Evolutionary conservation across 2,113 vertebrate genomes (phyloP).

Genomic region (Marmota monax): DNA sequence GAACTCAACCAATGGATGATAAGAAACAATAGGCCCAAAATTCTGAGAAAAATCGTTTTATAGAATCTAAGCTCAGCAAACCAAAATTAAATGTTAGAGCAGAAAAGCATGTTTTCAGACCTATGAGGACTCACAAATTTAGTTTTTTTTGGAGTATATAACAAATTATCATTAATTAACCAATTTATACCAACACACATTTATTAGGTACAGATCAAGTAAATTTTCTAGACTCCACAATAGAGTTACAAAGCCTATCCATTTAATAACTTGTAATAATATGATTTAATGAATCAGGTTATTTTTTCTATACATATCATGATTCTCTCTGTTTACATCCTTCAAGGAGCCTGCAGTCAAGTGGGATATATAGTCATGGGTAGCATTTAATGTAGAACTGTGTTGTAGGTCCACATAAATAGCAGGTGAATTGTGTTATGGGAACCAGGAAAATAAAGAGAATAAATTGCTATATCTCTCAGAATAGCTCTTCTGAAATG

Average conservation of each 20-base stretch:
- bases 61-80: background rate
- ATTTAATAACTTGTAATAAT: background rate
- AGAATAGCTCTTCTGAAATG: background rate
- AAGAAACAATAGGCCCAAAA: background rate
- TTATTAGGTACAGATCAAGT: background rate
- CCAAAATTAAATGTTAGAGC: background rate
- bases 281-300: background rate
- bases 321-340: background rate
- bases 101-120: background rate
- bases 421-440: too few species aligned
- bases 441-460: background rate
- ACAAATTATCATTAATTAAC: background rate
- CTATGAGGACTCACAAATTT: background rate
- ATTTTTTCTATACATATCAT: background rate
- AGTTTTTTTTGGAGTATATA: background rate
- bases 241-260: background rate
- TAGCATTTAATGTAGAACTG: rapidly evolving
- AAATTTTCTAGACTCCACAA: background rate
- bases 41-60: background rate
- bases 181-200: background rate
- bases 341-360: background rate
- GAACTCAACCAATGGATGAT: background rate
- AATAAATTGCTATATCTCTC: background rate
- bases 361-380: background rate
- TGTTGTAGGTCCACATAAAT: background rate